Evolutionary conservation across 2,888 invertebrate species (phyloP).

Genomic region (Lissonota sp.): DNA sequence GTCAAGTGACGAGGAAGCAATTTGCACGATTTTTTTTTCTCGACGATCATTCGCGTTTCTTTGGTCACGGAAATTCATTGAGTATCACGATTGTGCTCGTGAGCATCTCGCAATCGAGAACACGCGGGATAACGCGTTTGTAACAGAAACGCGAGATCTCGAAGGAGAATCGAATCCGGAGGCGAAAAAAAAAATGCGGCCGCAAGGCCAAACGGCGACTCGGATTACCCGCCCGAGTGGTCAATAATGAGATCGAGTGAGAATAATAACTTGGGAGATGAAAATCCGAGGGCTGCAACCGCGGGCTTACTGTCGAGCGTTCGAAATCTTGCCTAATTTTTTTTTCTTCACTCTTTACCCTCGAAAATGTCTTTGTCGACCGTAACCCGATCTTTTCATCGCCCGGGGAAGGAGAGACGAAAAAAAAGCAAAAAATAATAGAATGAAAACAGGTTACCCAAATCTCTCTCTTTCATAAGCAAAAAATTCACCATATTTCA

Average conservation of each 20-base stretch:
- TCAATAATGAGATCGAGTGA: slow-evolving; percentile 23
- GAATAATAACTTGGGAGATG: slow-evolving; percentile 32
- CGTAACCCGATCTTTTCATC: slow-evolving; percentile 66
- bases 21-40: too few relatives aligned
- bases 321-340: slow-evolving; percentile 11
- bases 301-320: slow-evolving; percentile 29
- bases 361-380: slow-evolving; percentile 52
- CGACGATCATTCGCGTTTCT: too few relatives aligned
- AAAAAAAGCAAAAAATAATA: slow-evolving; percentile 18
- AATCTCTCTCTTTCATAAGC: slow-evolving; percentile 21
- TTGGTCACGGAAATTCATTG: slow-evolving; percentile 12
- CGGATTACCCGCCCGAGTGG: slow-evolving; percentile 53
- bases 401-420: slow-evolving; percentile 34
- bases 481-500: background rate
- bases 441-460: slow-evolving; percentile 9
- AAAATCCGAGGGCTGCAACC: slow-evolving; percentile 48
- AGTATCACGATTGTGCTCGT: slow-evolving; percentile 16
- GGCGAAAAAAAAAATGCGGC: slow-evolving; percentile 34
- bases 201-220: slow-evolving; percentile 57
- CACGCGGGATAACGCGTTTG: slow-evolving; percentile 40
- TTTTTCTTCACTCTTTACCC: slow-evolving; percentile 10
- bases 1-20: too few relatives aligned
- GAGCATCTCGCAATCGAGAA: slow-evolving; percentile 11
- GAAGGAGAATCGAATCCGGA: slow-evolving; percentile 32
- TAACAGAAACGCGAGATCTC: slow-evolving; percentile 19